Evolutionary conservation across 2,888 invertebrate genomes (phyloP), one percentile per base, ranked within the genome.

Genomic region (Abscondita cerata): DNA sequence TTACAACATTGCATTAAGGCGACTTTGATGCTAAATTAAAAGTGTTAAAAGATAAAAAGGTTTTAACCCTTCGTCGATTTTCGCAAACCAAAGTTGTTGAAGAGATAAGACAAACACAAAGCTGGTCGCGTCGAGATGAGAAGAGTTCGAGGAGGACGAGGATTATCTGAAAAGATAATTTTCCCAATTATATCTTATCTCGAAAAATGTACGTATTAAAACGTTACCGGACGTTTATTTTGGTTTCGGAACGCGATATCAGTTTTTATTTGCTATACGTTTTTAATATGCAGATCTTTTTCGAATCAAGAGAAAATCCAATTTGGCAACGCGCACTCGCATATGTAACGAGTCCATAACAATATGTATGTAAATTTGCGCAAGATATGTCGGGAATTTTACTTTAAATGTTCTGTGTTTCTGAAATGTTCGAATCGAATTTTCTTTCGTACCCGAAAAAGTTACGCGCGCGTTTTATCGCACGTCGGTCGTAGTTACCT

Each of bases 311-410:
- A 18, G 47, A 54, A 57, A 58, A 62, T 62, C 59, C 62, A 62
- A 62, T 62, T 59, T 62, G 20, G 52, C 54, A 54, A 50, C 31
- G 46, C 46, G 56, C 54, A 38, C 40, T 52, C 57, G 55, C 62
- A 59, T 58, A 55, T 54, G 53, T 59, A 62, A 59, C 62, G 53
- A 31, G 38, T 33, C 62, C 58, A 55, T 51, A 54, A 62, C 59
- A 62, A 62, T 62, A 62, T 62, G 61, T 65, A 65, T 65, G 64
- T 44, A 65, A 65, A 65, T 64, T 60, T 46, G 55, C 57, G n/a
- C 40, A 65, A 61, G 64, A 62, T 65, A 65, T 65, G 61, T 61
- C 31, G 48, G 46, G 64, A 65, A 65, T 65, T 65, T 44, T 58
- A 47, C 58, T 65, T 58, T 65, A 65, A 65, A 65, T 51, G 64